Evolutionary conservation across 1,140 invertebrate genomes (phyloP), one percentile per base, ranked within the genome.

Genomic region (Drosophila lacertosa): DNA sequence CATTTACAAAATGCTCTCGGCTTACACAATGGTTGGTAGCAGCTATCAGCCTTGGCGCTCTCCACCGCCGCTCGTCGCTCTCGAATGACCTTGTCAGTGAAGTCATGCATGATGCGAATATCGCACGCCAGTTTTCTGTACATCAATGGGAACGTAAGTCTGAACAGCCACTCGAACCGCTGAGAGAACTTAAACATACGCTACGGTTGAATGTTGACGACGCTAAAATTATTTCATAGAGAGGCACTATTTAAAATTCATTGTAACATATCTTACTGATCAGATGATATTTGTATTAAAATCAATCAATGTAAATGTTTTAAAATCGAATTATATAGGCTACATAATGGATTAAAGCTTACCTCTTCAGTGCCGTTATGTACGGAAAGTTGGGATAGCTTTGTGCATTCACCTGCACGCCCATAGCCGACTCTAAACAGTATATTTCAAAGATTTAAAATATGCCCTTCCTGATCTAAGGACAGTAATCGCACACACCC

Each of bases 351-450:
- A 2, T 22, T 22, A 22, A 47, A 53, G 29, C 92, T 66, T 80
- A 93, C 92, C 83, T 91, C 50, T 92, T 92, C 4, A 95, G 91
- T 1, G 94, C 93, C 67, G 91, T 89, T 0, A 94, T 93, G 80
- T 95, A 95, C 16, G 93, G 92, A 26, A 93, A 93, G 26, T 94
- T 91, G 10, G 79, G 72, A 70, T 94, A 91, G 9, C 75, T 88
- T 79, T 95, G 94, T 4, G 95, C 94, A 86, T 94, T 92, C 7
- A 96, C 92, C 59, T 92, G 91, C 29, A 92, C 92, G 1, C 95
- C 95, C 95, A 96, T 96, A 33, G 95, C 95, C 47, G 94, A 94
- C 90, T 96, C 95, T 86, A 44, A 0, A 10, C 89, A 32, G 20
- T 29, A 39, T 10, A 22, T 22, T 29, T 9, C 7, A 16, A 35